These are phyloP conservation scores for Panopea generosa DNA, from an alignment of 2,888 invertebrate species.

Conservation along the genomic window DNA sequence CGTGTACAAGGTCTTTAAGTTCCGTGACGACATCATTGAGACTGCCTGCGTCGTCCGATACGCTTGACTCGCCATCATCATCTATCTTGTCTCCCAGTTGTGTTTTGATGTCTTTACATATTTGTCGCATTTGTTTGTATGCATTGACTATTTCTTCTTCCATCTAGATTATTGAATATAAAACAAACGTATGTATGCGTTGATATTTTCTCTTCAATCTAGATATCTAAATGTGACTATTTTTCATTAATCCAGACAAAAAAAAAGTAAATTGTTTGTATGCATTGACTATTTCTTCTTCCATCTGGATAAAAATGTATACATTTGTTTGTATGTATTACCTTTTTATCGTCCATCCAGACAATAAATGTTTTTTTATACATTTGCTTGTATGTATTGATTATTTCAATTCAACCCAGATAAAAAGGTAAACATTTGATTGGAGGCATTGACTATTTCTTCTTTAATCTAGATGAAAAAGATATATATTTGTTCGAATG, in stretches of 20 bases:
- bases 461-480: too few relatives aligned
- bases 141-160: conserved; percentile 86
- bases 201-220: too few relatives aligned
- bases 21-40: conserved; percentile 72
- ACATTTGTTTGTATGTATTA: neutral
- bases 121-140: conserved; percentile 85
- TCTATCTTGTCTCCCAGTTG: conserved; percentile 50
- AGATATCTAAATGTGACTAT: too few relatives aligned
- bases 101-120: conserved; percentile 80
- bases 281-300: conserved; percentile 86
- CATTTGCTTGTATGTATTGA: conserved; percentile 85
- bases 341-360: too few relatives aligned
- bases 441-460: too few relatives aligned
- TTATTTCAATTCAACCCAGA: too few relatives aligned
- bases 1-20: conserved; percentile 78
- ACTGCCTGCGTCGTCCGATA: conserved; percentile 54
- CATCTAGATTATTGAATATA: conserved; percentile 83
- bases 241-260: too few relatives aligned
- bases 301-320: conserved; percentile 84
- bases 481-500: too few relatives aligned
- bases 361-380: too few relatives aligned
- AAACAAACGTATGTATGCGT: neutral
- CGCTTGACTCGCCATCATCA: conserved; percentile 29
- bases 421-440: too few relatives aligned
- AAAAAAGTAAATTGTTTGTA: too few relatives aligned